phyloP scores from a whole-genome alignment of 2,888 invertebrate species.

The Lithosia quadra region DNA sequence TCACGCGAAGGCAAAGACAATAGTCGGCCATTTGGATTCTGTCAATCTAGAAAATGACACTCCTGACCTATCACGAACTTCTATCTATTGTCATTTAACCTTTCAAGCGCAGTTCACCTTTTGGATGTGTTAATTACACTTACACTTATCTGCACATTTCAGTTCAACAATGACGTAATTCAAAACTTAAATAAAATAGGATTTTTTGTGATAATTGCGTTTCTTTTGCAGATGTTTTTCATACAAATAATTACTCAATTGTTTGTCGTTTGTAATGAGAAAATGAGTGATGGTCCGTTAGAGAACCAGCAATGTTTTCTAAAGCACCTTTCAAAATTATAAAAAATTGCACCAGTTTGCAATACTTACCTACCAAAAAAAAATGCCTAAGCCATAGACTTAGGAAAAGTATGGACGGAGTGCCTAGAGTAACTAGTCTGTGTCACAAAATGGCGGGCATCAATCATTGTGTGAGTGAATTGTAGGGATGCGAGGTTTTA shows the following conservation, averaged over 20 bases:
- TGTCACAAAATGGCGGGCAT: no score
- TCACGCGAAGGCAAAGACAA: not conserved
- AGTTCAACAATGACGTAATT: not conserved
- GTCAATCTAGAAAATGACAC: not conserved
- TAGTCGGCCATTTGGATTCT: not conserved
- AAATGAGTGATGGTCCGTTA: no score
- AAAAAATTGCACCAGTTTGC: no score
- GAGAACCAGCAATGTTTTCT: no score
- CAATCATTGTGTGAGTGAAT: no score
- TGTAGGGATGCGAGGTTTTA: no score
- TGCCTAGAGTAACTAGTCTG: no score
- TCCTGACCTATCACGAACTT: not conserved
- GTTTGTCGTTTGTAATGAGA: not conserved
- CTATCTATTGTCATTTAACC: not conserved
- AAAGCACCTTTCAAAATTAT: no score
- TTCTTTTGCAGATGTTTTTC: not conserved
- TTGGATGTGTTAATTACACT: not conserved
- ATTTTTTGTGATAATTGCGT: not conserved
- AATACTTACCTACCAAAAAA: no score
- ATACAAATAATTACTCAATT: not conserved
- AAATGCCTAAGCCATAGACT: no score
- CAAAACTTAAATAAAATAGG: not conserved
- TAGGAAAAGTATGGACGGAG: no score
- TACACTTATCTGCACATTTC: not conserved
- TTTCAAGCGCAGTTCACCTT: not conserved